Evolutionary conservation across 2,113 vertebrate species (phyloP).

Genomic region (Dolichotis patagonum): DNA sequence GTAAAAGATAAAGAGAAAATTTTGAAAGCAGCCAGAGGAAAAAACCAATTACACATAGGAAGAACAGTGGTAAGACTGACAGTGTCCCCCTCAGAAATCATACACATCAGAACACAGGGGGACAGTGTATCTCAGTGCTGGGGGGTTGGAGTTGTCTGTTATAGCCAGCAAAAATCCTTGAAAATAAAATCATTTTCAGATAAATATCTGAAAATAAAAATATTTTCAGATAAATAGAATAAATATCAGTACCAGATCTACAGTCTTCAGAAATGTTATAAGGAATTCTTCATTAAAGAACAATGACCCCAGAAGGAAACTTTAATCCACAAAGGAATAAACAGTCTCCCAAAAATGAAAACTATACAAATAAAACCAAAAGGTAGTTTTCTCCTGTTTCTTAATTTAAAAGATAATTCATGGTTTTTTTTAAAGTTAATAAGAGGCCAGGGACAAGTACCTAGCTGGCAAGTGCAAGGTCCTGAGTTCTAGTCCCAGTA

Average conservation of each 20-base stretch:
- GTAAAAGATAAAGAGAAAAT: not conserved
- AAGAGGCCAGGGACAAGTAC: not conserved
- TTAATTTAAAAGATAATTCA: slow-evolving; percentile 15
- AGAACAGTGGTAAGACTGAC: not conserved
- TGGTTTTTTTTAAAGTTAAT: not conserved
- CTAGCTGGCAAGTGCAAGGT: too few species aligned
- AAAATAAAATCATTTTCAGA: slow-evolving; percentile 3
- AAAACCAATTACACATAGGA: not conserved
- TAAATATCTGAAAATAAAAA: slow-evolving; percentile 15
- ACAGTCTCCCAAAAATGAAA: not conserved
- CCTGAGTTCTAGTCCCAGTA: too few species aligned
- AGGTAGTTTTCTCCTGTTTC: not conserved
- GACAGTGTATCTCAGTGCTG: not conserved
- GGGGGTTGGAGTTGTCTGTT: not conserved
- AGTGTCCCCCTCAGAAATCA: not conserved
- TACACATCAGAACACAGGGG: not conserved
- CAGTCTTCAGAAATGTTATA: not conserved
- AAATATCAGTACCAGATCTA: not conserved
- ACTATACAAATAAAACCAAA: not conserved
- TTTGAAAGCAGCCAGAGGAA: not conserved
- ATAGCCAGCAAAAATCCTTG: not conserved
- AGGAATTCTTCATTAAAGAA: not conserved
- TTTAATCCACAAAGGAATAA: not conserved
- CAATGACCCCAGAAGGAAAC: not conserved
- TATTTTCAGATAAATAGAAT: slow-evolving; percentile 14